Base-by-base conservation (phyloP, 2,113 vertebrate genomes). In the Pluvianellus socialis region DNA sequence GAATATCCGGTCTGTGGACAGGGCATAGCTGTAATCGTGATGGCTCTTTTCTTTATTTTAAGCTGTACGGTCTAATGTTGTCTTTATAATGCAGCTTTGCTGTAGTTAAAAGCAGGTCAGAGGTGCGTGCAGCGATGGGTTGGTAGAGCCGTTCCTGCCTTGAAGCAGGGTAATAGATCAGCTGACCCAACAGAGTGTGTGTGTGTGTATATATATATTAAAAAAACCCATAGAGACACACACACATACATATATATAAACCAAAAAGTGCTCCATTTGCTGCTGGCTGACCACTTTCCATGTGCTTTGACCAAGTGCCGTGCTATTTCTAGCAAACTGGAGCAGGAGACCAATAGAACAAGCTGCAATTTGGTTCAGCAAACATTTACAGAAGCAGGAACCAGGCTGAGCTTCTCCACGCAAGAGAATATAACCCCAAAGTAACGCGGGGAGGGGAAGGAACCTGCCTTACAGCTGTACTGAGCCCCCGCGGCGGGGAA, bases 401-500 rank as follows among this genome's bases (percentile, higher is more conserved):
- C 28, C 63, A 50, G 79, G 23, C 55, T 79, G 71, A 86, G 79
- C 26, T 77, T 17, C 81, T 63, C 2, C 1, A 12, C 28, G 17
- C 17, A 15, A 18, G 28, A 70, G 35, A 55, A 26, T 4, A 38
- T 2, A 32, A 33, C 27, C 28, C 74, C 53, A 35, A 4, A 7
- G 26, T 4, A 12, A 14, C 0, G 5, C 35, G 20, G 52, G 12
- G 70, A 88, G 17, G 33, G 35, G 27, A 81, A 44, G 24, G 47
- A 52, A 50, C 35, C 53, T 42, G 7, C 26, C 15, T 67, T 15
- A 16, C 5, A 45, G 40, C 27, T 26, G 14, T 14, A 9, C 22
- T 0, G 23, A 74, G 45, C 12, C 42, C 27, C 12, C 0, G 0
- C 0, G 1, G 27, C 0, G 1, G 15, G 44, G n/a, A 67, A 49